Conservation (phyloP, 2,797 vertebrate species). For the Danio albolineatus region DNA sequence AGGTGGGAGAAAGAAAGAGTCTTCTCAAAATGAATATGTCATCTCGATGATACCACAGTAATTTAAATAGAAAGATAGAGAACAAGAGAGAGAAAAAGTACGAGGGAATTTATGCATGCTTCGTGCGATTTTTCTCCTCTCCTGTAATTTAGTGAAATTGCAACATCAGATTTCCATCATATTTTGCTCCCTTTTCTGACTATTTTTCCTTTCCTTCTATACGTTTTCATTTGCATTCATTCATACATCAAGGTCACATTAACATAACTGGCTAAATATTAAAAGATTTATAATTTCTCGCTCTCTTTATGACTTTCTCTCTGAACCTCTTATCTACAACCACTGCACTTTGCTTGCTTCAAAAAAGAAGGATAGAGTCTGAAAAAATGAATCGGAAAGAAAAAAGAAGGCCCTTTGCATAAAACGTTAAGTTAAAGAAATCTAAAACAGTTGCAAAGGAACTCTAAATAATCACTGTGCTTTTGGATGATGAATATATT, state of each 20-base stretch:
- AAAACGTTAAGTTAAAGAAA: slow-evolving; percentile 81
- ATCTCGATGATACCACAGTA: slow-evolving; percentile 64
- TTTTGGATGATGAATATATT: slow-evolving; percentile 84
- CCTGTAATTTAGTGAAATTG: slow-evolving; percentile 75
- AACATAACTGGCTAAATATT: slow-evolving; percentile 79
- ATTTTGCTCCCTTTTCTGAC: slow-evolving; percentile 17
- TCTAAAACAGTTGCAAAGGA: slow-evolving; percentile 84
- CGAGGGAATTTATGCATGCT: slow-evolving; percentile 67
- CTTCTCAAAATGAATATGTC: slow-evolving; percentile 24
- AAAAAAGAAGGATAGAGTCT: slow-evolving; percentile 55
- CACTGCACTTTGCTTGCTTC: slow-evolving; percentile 63
- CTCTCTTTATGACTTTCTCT: slow-evolving; percentile 8
- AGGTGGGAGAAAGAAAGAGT: slow-evolving; percentile 9
- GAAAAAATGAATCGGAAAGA: background rate
- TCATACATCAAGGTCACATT: slow-evolving; percentile 81
- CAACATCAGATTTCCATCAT: slow-evolving; percentile 64
- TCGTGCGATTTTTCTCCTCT: slow-evolving; percentile 67
- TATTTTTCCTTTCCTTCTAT: slow-evolving; percentile 23
- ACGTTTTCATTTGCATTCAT: slow-evolving; percentile 75
- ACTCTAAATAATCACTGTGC: slow-evolving; percentile 83
- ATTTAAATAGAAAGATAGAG: slow-evolving; percentile 67
- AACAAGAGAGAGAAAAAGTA: slow-evolving; percentile 5
- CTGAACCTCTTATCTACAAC: slow-evolving; percentile 72
- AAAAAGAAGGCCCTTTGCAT: slow-evolving; percentile 75
- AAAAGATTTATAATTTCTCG: slow-evolving; percentile 72